phyloP scores from a whole-genome alignment of 2,888 invertebrate genomes.

The Heliothis peltigera region DNA sequence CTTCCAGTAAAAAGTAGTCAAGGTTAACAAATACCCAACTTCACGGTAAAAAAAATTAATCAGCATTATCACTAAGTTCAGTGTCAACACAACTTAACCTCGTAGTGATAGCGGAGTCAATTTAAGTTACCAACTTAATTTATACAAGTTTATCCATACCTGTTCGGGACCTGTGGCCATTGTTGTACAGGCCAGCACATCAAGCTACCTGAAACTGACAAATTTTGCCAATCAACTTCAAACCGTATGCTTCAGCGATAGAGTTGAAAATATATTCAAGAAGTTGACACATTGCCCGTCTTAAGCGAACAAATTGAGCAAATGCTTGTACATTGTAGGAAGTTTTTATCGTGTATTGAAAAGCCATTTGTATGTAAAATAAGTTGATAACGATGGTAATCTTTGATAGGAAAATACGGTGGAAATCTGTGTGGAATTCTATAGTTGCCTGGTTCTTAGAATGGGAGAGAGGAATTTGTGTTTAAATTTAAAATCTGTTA shows the following conservation, averaged over 20 bases:
- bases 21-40: neutral
- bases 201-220: too few species aligned
- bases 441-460: slow-evolving; percentile 2
- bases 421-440: slow-evolving; percentile 36
- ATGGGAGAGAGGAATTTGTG: neutral
- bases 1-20: neutral
- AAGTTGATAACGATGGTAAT: slow-evolving; percentile 39
- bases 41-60: neutral
- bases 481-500: neutral
- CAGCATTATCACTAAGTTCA: neutral
- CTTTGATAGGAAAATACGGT: slow-evolving; percentile 33
- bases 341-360: slow-evolving; percentile 52
- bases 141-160: slow-evolving; percentile 75
- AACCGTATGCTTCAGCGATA: too few species aligned
- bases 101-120: slow-evolving; percentile 75
- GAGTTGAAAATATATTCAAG: too few species aligned
- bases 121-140: slow-evolving; percentile 82
- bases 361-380: slow-evolving; percentile 41
- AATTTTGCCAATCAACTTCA: too few species aligned
- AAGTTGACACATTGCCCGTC: slow-evolving; percentile 61
- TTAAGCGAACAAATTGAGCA: slow-evolving; percentile 54
- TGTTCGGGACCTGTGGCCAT: slow-evolving; percentile 66
- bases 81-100: slow-evolving; percentile 54
- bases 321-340: slow-evolving; percentile 35
- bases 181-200: too few species aligned